Evolutionary conservation across 2,113 vertebrate species (phyloP).

Genomic region (Psophia crepitans): DNA sequence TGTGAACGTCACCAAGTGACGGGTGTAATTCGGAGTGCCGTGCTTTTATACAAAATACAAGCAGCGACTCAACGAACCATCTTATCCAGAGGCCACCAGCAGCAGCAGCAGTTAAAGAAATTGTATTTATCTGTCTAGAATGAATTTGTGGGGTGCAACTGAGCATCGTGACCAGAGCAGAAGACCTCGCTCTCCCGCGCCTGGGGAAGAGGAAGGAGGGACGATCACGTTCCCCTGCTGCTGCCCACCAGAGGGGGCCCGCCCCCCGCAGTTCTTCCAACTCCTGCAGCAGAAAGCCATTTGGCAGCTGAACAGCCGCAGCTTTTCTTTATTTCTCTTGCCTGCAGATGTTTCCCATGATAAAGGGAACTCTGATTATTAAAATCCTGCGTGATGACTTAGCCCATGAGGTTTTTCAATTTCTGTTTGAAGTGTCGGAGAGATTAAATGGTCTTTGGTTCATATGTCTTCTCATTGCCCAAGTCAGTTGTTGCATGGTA

Average conservation of each 20-base stretch:
- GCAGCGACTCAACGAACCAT: background rate
- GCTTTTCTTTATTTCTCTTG: background rate
- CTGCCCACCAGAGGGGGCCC: slow-evolving; percentile 16
- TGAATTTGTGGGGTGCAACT: background rate
- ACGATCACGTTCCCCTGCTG: fast-evolving
- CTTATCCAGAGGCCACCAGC: background rate
- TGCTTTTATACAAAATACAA: background rate
- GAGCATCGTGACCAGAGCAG: too few relatives aligned
- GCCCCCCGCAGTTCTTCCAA: background rate
- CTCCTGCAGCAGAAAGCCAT: background rate
- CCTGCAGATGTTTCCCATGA: background rate
- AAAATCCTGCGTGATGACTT: background rate
- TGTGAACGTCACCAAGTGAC: background rate
- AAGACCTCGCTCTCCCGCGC: fast-evolving
- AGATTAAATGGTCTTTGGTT: background rate
- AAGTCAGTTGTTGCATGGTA: background rate
- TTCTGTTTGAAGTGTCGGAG: background rate
- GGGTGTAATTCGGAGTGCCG: background rate
- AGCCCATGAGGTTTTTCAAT: background rate
- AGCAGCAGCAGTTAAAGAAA: background rate
- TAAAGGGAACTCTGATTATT: background rate
- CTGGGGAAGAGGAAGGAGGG: too few relatives aligned
- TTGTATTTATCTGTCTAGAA: too few relatives aligned
- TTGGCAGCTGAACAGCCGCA: background rate
- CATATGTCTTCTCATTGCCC: background rate